These are phyloP conservation scores for Lamprotornis superbus DNA, from an alignment of 2,113 vertebrate genomes.

Conservation along the genomic window DNA sequence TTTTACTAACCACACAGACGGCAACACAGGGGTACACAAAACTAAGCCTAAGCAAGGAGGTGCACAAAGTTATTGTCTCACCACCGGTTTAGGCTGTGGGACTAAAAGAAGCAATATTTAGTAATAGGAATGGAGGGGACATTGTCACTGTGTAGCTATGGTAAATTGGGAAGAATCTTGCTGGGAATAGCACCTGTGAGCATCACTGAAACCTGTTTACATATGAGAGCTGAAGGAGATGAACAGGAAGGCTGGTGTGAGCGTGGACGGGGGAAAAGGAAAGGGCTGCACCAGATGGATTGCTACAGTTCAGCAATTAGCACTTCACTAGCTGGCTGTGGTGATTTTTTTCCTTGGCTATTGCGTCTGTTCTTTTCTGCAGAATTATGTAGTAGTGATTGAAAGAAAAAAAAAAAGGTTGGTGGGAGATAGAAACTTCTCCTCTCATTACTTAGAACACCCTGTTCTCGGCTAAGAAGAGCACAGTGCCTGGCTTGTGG, in stretches of 20 bases:
- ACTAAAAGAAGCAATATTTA: not conserved
- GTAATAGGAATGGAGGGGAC: not conserved
- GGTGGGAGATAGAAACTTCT: not conserved
- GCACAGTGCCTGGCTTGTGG: not conserved
- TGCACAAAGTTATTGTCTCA: not conserved
- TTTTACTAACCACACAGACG: not conserved
- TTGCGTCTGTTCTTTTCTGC: not conserved
- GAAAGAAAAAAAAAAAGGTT: not conserved
- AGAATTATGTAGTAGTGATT: not conserved
- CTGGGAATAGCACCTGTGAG: slow-evolving; percentile 20
- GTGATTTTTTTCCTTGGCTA: not conserved
- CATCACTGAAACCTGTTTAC: not conserved
- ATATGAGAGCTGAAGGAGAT: not conserved
- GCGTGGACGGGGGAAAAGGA: not conserved
- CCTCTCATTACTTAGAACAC: not conserved
- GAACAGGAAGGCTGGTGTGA: not conserved
- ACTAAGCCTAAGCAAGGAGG: not conserved
- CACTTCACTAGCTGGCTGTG: not conserved
- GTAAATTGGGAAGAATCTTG: not conserved
- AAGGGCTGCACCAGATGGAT: not conserved
- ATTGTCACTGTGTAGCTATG: not conserved
- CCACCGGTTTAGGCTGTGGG: not conserved
- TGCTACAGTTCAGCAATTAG: not conserved
- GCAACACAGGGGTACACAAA: not conserved
- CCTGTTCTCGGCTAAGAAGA: not conserved